A percentile compares a stretch with the other conserved stretches of the same genome.
phyloP scores from a whole-genome alignment of 2,888 invertebrate species.

The Patella pellucida region DNA sequence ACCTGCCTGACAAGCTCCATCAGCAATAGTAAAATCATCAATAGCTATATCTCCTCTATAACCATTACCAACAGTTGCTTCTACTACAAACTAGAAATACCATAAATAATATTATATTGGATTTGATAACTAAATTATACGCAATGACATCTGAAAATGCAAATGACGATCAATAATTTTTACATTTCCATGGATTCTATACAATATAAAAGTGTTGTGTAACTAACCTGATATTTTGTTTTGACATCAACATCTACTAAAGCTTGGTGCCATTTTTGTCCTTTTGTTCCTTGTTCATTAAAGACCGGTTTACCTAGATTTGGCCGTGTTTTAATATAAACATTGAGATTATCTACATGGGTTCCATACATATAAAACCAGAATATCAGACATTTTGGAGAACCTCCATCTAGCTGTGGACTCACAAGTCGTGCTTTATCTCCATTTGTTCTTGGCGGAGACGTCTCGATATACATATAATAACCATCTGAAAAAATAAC shows the following conservation, averaged over 20 bases:
- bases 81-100: slow-evolving; percentile 43
- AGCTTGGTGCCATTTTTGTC: slow-evolving; percentile 52
- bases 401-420: slow-evolving; percentile 28
- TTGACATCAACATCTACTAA: slow-evolving; percentile 42
- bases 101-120: no score
- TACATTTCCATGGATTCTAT: no score
- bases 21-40: slow-evolving; percentile 43
- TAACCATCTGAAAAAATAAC: slow-evolving; percentile 43
- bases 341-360: slow-evolving; percentile 55
- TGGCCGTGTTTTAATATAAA: slow-evolving; percentile 50
- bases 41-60: slow-evolving; percentile 51
- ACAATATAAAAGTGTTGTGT: no score
- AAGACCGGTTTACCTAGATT: slow-evolving; percentile 47
- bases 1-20: slow-evolving; percentile 35
- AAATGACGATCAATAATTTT: no score
- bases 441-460: slow-evolving; percentile 40
- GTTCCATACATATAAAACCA: slow-evolving; percentile 66
- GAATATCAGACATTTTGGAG: slow-evolving; percentile 51
- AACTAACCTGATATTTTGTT: slow-evolving; percentile 41
- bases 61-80: slow-evolving; percentile 39
- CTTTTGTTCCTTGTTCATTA: slow-evolving; percentile 50
- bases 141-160: slow-evolving; percentile 23
- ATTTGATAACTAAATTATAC: slow-evolving; percentile 20
- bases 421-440: slow-evolving; percentile 53
- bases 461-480: slow-evolving; percentile 62